Evolutionary conservation across 2,113 vertebrate genomes (phyloP).

Genomic region (Motacilla alba): DNA sequence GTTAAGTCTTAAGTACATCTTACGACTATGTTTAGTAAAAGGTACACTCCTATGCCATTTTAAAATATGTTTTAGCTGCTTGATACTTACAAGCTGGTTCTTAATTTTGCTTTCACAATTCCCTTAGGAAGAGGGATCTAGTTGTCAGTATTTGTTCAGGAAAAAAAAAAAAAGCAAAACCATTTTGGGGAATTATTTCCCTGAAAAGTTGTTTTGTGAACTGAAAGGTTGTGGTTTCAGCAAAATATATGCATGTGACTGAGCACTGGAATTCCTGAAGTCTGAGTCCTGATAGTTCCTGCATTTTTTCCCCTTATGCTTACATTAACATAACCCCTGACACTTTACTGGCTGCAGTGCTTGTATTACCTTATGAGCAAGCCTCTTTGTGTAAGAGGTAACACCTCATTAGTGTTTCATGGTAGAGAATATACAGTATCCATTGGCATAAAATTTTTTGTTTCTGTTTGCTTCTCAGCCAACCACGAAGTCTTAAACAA

Average conservation of each 20-base stretch:
- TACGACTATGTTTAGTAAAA: background rate
- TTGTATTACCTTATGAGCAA: background rate
- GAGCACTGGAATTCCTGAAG: background rate
- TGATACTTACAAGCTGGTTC: background rate
- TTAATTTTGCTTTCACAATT: background rate
- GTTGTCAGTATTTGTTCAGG: background rate
- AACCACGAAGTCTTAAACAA: slow-evolving; percentile 96
- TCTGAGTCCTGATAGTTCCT: background rate
- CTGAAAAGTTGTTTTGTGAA: background rate
- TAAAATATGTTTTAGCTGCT: background rate
- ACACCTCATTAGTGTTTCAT: background rate
- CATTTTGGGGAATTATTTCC: background rate
- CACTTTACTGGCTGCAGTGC: background rate
- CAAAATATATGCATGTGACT: background rate
- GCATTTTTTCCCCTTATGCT: background rate
- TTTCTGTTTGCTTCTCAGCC: slow-evolving; percentile 75
- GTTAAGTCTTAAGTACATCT: background rate
- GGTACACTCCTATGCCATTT: background rate
- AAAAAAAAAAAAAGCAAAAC: background rate
- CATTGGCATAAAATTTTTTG: background rate
- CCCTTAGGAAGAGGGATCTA: background rate
- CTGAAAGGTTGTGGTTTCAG: background rate
- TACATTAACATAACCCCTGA: background rate
- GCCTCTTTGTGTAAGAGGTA: background rate
- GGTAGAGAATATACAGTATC: background rate